Base-by-base conservation (phyloP, 2,113 vertebrate genomes). In the Pungitius pungitius region DNA sequence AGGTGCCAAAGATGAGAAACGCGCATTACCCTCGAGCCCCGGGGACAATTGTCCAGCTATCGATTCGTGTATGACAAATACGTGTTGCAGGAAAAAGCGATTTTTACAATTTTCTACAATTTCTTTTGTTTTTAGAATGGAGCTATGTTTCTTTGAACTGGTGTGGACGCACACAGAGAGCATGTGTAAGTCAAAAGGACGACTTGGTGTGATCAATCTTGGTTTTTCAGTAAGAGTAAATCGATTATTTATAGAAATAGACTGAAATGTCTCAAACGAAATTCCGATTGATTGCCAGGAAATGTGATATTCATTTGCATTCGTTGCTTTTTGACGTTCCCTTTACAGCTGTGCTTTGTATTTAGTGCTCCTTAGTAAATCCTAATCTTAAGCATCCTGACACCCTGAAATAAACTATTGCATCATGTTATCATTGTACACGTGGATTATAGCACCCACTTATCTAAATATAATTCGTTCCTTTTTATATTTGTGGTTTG, bases 1-100 rank as follows among this genome's bases (percentile, higher is more conserved):
- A 64, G 54, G 33, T 78, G 76, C 22, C 67, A 62, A 14, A 70
- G 73, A 78, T 68, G 72, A 67, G 78, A 72, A 80, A 82, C 71
- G 37, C 5, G 18, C 12, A 27, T 80, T 67, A 3, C 30, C 1
- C 11, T 37, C 22, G 47, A 55, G 52, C 64, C 56, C 42, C 14
- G 15, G 47, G 12, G 60, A 26, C 14, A 22, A 61, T 55, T 52
- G n/a, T 59, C 73, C 54, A 30, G 30, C 59, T 47, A 64, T 69
- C 33, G 73, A 68, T 57, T 5, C 0, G 3, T 20, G 3, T 20
- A 1, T 70, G 60, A 78, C 57, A 78, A 65, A 72, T 15, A 2
- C 8, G 30, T 27, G 40, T 63, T 0, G 59, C 24, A 30, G 26
- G 27, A 69, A 69, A 77, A 69, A 30, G 14, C 11, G 1, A 15